Conservation (phyloP, 2,797 vertebrate genomes). For the Gobionotothen gibberifrons region DNA sequence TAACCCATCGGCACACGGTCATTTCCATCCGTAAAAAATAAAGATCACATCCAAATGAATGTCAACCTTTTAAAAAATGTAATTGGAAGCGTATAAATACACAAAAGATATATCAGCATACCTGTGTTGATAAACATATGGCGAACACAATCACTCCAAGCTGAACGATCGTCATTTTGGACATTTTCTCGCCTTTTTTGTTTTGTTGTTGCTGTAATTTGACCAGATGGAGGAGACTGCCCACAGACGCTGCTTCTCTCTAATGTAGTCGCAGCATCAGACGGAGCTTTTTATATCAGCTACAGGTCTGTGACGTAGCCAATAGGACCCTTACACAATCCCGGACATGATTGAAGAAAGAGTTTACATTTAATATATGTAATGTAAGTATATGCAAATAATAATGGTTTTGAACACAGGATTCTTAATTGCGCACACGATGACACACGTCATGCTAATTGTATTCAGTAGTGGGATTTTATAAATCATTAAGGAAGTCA, state of each 20-base stretch:
- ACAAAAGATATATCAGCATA: constrained; percentile 54
- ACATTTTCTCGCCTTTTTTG: constrained; percentile 62
- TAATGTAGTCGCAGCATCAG: constrained; percentile 59
- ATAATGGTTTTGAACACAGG: not conserved
- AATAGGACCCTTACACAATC: not conserved
- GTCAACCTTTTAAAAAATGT: not conserved
- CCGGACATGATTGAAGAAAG: constrained; percentile 2
- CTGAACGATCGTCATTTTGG: constrained; percentile 75
- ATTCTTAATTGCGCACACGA: not conserved
- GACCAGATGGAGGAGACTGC: constrained; percentile 44
- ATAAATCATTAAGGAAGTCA: not conserved
- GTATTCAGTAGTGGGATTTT: too few relatives aligned
- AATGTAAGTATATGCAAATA: too few relatives aligned
- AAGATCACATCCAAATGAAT: rapidly evolving
- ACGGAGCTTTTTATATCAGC: constrained; percentile 76
- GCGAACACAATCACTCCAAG: constrained; percentile 79
- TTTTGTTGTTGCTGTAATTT: constrained; percentile 44
- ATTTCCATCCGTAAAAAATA: not conserved
- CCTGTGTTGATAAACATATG: constrained; percentile 82
- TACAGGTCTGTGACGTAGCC: constrained; percentile 63
- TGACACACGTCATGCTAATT: not conserved
- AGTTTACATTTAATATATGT: not conserved
- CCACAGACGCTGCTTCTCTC: constrained; percentile 54
- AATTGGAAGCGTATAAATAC: not conserved
- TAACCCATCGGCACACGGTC: not conserved